Conservation (phyloP, 2,888 invertebrate genomes). For the Erebia epiphron region DNA sequence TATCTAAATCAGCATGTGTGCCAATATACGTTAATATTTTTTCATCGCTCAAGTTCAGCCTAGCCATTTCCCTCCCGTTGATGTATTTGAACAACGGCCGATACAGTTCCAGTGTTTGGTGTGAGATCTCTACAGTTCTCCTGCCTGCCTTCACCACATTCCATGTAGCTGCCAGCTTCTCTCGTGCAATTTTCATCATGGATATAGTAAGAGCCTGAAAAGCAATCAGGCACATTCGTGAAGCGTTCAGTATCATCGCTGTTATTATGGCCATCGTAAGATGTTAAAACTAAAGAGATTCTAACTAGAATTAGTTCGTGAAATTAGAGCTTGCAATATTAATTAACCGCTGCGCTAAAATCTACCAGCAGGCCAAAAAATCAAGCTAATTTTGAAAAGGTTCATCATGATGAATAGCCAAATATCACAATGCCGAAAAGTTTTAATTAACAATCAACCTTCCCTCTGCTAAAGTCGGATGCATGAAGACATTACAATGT, state of each 20-base stretch:
- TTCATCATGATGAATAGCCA: too few species aligned
- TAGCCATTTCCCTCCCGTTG: slow-evolving; percentile 65
- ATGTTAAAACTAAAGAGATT: too few species aligned
- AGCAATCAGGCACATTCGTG: neutral
- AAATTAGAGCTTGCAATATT: too few species aligned
- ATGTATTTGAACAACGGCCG: slow-evolving; percentile 71
- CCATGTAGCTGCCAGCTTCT: slow-evolving; percentile 69
- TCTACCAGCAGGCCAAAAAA: too few species aligned
- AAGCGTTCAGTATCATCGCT: neutral
- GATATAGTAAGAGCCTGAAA: slow-evolving; percentile 69
- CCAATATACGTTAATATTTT: slow-evolving; percentile 66
- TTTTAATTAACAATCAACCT: too few species aligned
- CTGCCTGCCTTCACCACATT: slow-evolving; percentile 54
- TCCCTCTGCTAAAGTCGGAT: too few species aligned
- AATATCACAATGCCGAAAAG: too few species aligned
- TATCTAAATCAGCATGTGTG: slow-evolving; percentile 64
- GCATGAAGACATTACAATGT: too few species aligned
- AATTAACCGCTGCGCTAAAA: too few species aligned
- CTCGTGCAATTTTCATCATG: slow-evolving; percentile 68
- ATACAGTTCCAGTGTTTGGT: slow-evolving; percentile 60
- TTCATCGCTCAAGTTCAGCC: slow-evolving; percentile 61
- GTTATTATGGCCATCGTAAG: neutral
- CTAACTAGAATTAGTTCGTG: too few species aligned
- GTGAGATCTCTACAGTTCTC: slow-evolving; percentile 45
- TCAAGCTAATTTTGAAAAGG: too few species aligned